These are phyloP conservation scores for Onychomys leucogaster DNA, from an alignment of 2,797 vertebrate genomes.

Conservation along the genomic window DNA sequence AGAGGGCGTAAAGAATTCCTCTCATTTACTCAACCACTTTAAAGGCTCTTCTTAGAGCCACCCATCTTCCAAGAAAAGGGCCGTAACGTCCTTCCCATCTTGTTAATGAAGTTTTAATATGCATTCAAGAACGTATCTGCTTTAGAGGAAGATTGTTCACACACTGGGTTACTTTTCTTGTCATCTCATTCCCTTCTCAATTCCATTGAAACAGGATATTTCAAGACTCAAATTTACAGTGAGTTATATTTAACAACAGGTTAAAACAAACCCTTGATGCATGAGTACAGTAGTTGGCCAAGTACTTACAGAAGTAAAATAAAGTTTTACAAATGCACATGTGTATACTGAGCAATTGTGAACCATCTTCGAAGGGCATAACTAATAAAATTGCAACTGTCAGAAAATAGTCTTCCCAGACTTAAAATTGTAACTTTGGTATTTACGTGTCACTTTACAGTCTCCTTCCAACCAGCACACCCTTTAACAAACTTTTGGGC, in stretches of 20 bases:
- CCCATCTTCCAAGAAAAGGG: not conserved
- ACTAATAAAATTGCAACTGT: too few species aligned
- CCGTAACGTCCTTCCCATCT: not conserved
- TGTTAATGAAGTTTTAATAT: too few species aligned
- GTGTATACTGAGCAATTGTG: too few species aligned
- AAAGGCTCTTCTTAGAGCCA: conserved; percentile 80
- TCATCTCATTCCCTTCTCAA: too few species aligned
- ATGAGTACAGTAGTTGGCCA: not conserved
- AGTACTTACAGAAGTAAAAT: not conserved
- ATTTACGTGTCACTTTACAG: not conserved
- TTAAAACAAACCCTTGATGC: too few species aligned
- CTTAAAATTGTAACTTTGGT: not conserved
- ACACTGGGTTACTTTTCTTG: too few species aligned
- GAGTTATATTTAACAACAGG: too few species aligned
- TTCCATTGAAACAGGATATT: too few species aligned
- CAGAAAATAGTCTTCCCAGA: not conserved
- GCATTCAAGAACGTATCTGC: too few species aligned
- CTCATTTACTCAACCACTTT: rapidly evolving
- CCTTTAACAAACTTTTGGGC: not conserved
- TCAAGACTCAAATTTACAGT: too few species aligned
- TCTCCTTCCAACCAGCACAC: not conserved
- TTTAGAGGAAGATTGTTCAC: too few species aligned
- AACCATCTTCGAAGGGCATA: not conserved
- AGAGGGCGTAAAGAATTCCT: not conserved
- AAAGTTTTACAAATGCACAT: not conserved